Conservation (phyloP, 2,113 vertebrate species). For the Apistogramma diplotaenia region DNA sequence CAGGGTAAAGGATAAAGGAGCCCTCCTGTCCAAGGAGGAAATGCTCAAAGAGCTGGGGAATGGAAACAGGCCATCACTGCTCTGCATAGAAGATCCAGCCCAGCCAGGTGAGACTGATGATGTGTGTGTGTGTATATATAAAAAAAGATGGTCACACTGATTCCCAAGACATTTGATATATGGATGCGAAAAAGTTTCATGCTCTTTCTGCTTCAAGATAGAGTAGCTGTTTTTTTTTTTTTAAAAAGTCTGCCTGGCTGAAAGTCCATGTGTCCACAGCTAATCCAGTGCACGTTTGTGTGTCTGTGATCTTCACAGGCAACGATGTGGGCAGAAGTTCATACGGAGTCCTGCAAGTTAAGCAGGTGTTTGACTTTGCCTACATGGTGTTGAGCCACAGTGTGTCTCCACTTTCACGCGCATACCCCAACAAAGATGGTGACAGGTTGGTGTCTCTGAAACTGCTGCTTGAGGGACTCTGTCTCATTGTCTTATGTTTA, state of each 20-base stretch:
- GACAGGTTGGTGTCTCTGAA: conserved; percentile 83
- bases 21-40: conserved; percentile 94
- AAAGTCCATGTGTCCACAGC: not conserved
- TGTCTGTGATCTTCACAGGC: conserved; percentile 67
- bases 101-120: conserved; percentile 83
- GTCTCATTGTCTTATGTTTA: not conserved
- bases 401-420: conserved; percentile 89
- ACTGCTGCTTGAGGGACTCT: too few relatives aligned
- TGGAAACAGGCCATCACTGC: conserved; percentile 94
- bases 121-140: too few relatives aligned
- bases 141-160: not conserved
- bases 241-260: not conserved
- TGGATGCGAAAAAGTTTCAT: not conserved
- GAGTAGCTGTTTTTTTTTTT: not conserved
- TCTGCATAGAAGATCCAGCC: conserved; percentile 95
- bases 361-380: conserved; percentile 98
- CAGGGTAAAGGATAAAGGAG: conserved; percentile 92
- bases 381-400: conserved; percentile 94
- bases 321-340: conserved; percentile 97
- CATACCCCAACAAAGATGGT: conserved; percentile 93
- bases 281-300: not conserved
- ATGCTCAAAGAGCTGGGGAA: conserved; percentile 90
- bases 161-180: not conserved
- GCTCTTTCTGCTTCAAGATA: too few relatives aligned
- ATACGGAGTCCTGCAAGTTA: conserved; percentile 95